These are phyloP conservation scores for Xenentodon cancila DNA, from an alignment of 2,797 vertebrate species.

Conservation along the genomic window DNA sequence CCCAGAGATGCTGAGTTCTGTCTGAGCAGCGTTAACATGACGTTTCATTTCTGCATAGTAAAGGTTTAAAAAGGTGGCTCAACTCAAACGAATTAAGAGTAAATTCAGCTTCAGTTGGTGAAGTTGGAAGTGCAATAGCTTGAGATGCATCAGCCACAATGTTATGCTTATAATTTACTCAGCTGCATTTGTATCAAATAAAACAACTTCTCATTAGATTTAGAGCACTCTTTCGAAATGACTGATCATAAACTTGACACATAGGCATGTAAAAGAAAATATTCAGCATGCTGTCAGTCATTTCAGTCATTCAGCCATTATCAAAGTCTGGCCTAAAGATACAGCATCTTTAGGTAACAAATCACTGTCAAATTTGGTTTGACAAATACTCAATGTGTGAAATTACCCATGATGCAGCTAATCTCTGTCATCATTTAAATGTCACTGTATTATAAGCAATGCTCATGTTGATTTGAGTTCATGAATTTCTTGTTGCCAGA, in stretches of 20 bases:
- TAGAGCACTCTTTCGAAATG: conserved; percentile 32
- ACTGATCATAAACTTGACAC: conserved; percentile 7
- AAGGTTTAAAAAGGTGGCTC: no score
- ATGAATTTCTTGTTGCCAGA: conserved; percentile 78
- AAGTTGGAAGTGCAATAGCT: not conserved
- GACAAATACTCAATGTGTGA: conserved; percentile 57
- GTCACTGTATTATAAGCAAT: conserved; percentile 76
- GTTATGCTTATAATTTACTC: conserved; percentile 54
- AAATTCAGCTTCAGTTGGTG: no score
- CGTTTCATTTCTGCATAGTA: no score
- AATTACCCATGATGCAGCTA: conserved; percentile 65
- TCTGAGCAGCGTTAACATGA: no score
- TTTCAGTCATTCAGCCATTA: conserved; percentile 28
- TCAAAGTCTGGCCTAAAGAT: conserved; percentile 29
- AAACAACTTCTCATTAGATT: conserved; percentile 26
- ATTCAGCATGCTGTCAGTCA: conserved; percentile 47
- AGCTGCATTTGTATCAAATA: conserved; percentile 29
- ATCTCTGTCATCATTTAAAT: conserved; percentile 69
- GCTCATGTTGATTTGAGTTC: conserved; percentile 71
- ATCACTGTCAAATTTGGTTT: conserved; percentile 44
- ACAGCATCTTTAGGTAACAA: conserved; percentile 28
- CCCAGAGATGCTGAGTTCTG: no score
- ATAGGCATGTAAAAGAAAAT: conserved; percentile 7
- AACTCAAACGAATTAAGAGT: no score
- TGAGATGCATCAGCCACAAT: conserved; percentile 38